A percentile compares a stretch with the other conserved stretches of the same genome.
Evolutionary conservation across 2,888 invertebrate genomes (phyloP).

Genomic region (Caenorhabditis sp.): DNA sequence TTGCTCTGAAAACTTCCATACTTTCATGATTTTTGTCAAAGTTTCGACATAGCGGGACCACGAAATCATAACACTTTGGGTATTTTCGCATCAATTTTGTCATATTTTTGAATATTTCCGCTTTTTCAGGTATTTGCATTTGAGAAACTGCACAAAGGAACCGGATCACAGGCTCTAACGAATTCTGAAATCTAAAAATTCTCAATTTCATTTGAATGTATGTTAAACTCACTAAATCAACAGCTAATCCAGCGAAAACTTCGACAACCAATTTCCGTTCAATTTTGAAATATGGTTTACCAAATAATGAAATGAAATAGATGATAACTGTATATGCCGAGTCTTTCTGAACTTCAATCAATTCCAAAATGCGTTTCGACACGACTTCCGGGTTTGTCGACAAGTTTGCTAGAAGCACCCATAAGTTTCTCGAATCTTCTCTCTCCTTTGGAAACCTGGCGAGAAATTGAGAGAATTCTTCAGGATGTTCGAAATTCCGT

Average conservation of each 20-base stretch:
- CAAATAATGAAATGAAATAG: constrained; percentile 11
- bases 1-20: constrained; percentile 7
- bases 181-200: constrained; percentile 6
- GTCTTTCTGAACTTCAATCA: background rate
- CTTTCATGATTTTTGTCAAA: background rate
- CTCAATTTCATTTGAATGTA: background rate
- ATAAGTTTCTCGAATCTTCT: background rate
- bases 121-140: background rate
- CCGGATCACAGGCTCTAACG: background rate
- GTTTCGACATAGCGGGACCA: background rate
- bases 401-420: background rate
- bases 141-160: constrained; percentile 3
- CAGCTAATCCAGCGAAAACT: background rate
- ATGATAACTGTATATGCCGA: background rate
- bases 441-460: background rate
- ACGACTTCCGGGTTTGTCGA: background rate
- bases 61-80: background rate
- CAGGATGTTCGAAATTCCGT: background rate
- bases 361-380: background rate
- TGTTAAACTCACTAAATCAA: constrained; percentile 9
- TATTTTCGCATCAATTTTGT: constrained; percentile 9
- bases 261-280: constrained; percentile 7
- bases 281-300: constrained; percentile 6
- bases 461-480: background rate
- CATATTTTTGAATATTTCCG: background rate